phyloP scores from a whole-genome alignment of 1,140 invertebrate genomes.

The Hermetia illucens region DNA sequence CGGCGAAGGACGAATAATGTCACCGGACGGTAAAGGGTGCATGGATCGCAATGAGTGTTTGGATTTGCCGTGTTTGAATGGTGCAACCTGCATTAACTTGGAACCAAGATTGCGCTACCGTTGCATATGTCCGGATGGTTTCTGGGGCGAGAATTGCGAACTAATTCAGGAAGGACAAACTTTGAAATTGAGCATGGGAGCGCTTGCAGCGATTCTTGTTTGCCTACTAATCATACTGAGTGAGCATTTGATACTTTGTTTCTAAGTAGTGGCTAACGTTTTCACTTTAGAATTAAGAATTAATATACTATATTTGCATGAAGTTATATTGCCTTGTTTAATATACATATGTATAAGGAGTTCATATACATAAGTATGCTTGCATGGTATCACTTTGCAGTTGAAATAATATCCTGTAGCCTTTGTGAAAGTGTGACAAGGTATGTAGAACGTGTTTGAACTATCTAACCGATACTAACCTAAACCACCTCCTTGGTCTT shows the following conservation, averaged over 20 bases:
- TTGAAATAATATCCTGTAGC: too few species aligned
- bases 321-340: too few species aligned
- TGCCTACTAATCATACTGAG: slow-evolving; percentile 88
- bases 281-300: too few species aligned
- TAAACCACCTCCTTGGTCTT: too few species aligned
- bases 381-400: too few species aligned
- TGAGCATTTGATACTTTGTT: slow-evolving; percentile 46
- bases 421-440: too few species aligned
- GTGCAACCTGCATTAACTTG: slow-evolving; percentile 76
- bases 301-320: too few species aligned
- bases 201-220: slow-evolving; percentile 81
- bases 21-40: slow-evolving; percentile 77
- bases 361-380: too few species aligned
- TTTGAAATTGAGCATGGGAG: slow-evolving; percentile 84
- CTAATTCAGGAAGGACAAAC: slow-evolving; percentile 84
- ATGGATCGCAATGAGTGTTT: slow-evolving; percentile 89
- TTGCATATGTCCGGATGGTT: slow-evolving; percentile 79
- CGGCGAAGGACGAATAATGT: slow-evolving; percentile 77
- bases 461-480: too few species aligned
- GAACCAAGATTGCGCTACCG: slow-evolving; percentile 68
- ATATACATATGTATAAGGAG: too few species aligned
- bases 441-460: too few species aligned
- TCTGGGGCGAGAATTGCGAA: slow-evolving; percentile 88
- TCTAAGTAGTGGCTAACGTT: too few species aligned
- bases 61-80: slow-evolving; percentile 81